Evolutionary conservation across 2,797 vertebrate genomes (phyloP).

Genomic region (Lutjanus campechanus): DNA sequence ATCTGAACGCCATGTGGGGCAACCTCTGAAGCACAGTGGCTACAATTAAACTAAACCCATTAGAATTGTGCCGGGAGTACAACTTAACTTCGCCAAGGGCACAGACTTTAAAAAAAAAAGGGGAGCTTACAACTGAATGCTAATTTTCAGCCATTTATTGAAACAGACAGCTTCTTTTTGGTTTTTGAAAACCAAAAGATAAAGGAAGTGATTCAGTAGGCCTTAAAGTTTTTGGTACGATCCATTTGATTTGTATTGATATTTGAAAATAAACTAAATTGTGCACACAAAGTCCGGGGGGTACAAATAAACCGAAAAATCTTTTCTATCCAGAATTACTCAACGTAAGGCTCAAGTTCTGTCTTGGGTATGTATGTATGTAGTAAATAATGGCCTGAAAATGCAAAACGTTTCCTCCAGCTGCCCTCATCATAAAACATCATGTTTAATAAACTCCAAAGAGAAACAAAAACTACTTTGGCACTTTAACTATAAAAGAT

Average conservation of each 20-base stretch:
- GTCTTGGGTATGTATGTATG: background rate
- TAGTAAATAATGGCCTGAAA: background rate
- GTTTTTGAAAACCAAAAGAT: background rate
- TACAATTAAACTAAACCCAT: slow-evolving; percentile 65
- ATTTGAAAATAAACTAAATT: slow-evolving; percentile 21
- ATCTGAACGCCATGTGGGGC: slow-evolving; percentile 54
- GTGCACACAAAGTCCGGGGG: background rate
- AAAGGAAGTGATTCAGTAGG: slow-evolving; percentile 4
- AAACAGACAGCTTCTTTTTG: background rate
- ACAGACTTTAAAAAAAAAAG: slow-evolving; percentile 9
- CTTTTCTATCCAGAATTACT: background rate
- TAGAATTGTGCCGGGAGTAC: slow-evolving; percentile 34
- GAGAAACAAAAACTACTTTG: background rate
- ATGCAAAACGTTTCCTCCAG: background rate
- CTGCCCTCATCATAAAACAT: background rate
- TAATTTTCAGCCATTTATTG: slow-evolving; percentile 1
- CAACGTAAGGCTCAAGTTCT: background rate
- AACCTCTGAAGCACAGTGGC: slow-evolving; percentile 49
- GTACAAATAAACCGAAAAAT: background rate
- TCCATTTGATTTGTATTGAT: slow-evolving; percentile 17
- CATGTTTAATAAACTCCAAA: background rate
- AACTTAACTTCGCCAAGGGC: slow-evolving; percentile 39
- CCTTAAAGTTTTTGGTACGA: background rate
- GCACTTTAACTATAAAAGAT: background rate
- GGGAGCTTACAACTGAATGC: background rate